These are phyloP conservation scores for Otolemur garnettii DNA, from an alignment of 2,113 vertebrate genomes.

Conservation along the genomic window DNA sequence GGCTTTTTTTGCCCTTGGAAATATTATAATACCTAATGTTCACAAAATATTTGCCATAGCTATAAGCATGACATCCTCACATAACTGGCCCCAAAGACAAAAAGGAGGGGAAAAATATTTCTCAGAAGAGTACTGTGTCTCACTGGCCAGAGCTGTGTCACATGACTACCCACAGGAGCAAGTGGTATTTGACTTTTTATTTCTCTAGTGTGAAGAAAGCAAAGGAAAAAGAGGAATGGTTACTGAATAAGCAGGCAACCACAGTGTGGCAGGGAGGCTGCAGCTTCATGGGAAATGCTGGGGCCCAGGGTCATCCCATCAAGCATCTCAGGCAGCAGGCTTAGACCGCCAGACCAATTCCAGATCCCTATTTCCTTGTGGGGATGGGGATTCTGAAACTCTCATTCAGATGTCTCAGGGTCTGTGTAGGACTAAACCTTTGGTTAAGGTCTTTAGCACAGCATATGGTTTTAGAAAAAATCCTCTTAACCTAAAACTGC, in stretches of 20 bases:
- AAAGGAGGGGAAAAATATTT: conserved; percentile 41
- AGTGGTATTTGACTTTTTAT: not conserved
- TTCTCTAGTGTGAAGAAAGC: not conserved
- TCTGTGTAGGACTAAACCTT: not conserved
- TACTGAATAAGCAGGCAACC: not conserved
- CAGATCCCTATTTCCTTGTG: conserved; percentile 1
- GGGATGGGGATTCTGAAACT: not conserved
- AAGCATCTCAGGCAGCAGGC: not conserved
- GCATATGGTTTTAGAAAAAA: conserved; percentile 20
- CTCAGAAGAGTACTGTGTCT: conserved; percentile 13
- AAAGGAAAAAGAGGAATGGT: not conserved
- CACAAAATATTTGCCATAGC: conserved; percentile 19
- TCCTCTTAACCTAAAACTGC: conserved; percentile 20
- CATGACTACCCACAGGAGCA: not conserved
- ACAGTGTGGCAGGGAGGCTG: not conserved
- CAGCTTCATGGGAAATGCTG: not conserved
- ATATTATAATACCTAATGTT: not conserved
- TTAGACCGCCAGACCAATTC: conserved; percentile 29
- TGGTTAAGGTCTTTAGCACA: not conserved
- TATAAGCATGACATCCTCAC: conserved; percentile 28
- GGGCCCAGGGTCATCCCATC: not conserved
- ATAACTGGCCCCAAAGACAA: conserved; percentile 8
- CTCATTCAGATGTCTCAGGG: not conserved
- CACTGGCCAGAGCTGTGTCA: conserved; percentile 17
- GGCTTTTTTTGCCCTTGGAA: not conserved